Evolutionary conservation across 2,113 vertebrate species (phyloP), one percentile per base, ranked within the genome.

Genomic region (Misgurnus anguillicaudatus): DNA sequence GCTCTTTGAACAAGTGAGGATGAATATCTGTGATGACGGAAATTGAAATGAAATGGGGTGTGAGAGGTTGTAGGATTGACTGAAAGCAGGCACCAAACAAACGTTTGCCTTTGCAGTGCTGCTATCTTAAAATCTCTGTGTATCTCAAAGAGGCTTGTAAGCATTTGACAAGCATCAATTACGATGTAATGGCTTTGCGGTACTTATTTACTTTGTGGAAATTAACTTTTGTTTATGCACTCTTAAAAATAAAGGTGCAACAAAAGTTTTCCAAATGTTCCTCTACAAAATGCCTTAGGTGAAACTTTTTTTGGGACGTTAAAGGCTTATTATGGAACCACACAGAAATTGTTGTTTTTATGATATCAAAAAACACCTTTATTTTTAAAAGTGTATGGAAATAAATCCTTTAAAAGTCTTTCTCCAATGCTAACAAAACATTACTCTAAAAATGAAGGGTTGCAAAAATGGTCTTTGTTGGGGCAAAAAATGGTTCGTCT

Each of bases 11-110:
- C 75, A 82, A 82, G 65, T 79, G 81, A 86, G 86, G 85, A 88
- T 85, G 51, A 74, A 72, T 64, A 73, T 73, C 78, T 79, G 77
- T 70, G 68, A 80, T 64, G 75, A 66, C 36, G 82, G 81, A 85
- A 89, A 90, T 88, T 86, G 78, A 85, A 90, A 89, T 78, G 85
- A 85, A 91, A 91, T 89, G 88, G 87, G 86, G 86, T 89, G 85
- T 90, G 84, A 88, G 73, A 38, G 45, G 41, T 64, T 76, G 31
- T 48, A 19, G 68, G 19, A 19, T 64, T 9, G 48, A 55, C 61
- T 39, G 38, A 41, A 58, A 45, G 9, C 38, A 42, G 38, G 19
- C 48, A 21, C 7, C 6, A 13, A 55, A 13, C 5, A 55, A 55
- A 7, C 51, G 4, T 16, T 53, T 62, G 41, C 10, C 51, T 36